A percentile compares a stretch with the other conserved stretches of the same genome.
These are phyloP conservation scores for Orthonyx spaldingii DNA, from an alignment of 2,113 vertebrate species.

Conservation along the genomic window DNA sequence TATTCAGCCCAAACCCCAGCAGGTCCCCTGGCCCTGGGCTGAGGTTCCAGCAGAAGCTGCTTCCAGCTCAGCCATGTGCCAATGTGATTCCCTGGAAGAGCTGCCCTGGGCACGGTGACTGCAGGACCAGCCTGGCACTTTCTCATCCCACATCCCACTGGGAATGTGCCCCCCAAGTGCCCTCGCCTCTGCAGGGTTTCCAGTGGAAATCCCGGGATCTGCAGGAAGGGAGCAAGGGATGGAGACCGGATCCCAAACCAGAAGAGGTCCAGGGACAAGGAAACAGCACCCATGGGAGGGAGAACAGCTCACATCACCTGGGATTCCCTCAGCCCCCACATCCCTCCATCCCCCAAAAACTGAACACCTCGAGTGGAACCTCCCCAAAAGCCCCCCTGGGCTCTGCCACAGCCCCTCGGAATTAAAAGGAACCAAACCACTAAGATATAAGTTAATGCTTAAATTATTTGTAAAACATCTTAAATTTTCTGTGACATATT, in stretches of 20 bases:
- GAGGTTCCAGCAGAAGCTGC: neutral
- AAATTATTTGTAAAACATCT: constrained; percentile 77
- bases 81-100: neutral
- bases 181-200: too few relatives aligned
- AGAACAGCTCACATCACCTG: neutral
- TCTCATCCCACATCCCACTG: neutral
- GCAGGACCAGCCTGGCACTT: neutral
- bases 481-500: constrained; percentile 64
- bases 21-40: neutral
- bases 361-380: neutral
- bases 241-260: accelerated
- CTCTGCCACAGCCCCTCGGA: neutral
- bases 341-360: neutral
- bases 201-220: neutral
- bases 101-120: accelerated
- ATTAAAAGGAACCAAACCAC: constrained; percentile 54
- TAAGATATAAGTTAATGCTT: constrained; percentile 79
- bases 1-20: neutral
- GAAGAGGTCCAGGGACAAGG: neutral
- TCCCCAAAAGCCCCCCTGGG: neutral
- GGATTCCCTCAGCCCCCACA: neutral
- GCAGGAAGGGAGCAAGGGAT: neutral
- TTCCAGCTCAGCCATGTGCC: neutral
- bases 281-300: accelerated
- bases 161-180: neutral